A percentile compares a stretch with the other conserved stretches of the same genome.
Conservation (phyloP, 2,113 vertebrate genomes). For the Festucalex cinctus region DNA sequence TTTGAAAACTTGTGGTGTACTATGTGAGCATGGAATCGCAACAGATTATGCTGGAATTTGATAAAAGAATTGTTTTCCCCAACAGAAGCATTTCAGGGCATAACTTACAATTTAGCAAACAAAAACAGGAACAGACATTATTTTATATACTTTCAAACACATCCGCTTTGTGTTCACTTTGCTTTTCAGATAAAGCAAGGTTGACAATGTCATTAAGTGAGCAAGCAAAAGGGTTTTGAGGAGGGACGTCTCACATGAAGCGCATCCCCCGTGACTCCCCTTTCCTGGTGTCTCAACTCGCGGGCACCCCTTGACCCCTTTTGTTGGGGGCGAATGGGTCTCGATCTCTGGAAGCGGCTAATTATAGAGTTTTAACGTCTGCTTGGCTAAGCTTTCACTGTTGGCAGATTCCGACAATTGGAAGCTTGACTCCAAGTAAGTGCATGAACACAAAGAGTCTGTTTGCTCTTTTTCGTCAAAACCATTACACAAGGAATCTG, state of each 20-base stretch:
- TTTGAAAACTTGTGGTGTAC: slow-evolving; percentile 8
- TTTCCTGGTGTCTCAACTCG: slow-evolving; percentile 57
- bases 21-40: slow-evolving; percentile 10
- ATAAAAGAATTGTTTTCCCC: slow-evolving; percentile 12
- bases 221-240: slow-evolving; percentile 45
- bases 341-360: slow-evolving; percentile 60
- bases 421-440: slow-evolving; percentile 20
- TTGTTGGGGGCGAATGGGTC: slow-evolving; percentile 56
- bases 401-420: slow-evolving; percentile 55
- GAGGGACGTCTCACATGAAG: slow-evolving; percentile 48
- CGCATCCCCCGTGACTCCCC: slow-evolving; percentile 18
- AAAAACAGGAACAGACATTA: background rate
- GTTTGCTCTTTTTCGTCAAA: slow-evolving; percentile 13
- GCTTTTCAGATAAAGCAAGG: slow-evolving; percentile 1
- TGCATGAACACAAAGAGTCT: background rate
- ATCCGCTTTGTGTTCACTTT: background rate
- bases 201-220: slow-evolving; percentile 61
- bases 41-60: slow-evolving; percentile 38
- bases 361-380: slow-evolving; percentile 68
- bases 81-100: slow-evolving; percentile 6
- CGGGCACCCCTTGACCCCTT: slow-evolving; percentile 57
- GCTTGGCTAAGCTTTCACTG: slow-evolving; percentile 56
- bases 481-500: background rate
- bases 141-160: background rate
- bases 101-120: background rate